phyloP scores from a whole-genome alignment of 1,140 invertebrate genomes.

The Drosophila ohnishii region DNA sequence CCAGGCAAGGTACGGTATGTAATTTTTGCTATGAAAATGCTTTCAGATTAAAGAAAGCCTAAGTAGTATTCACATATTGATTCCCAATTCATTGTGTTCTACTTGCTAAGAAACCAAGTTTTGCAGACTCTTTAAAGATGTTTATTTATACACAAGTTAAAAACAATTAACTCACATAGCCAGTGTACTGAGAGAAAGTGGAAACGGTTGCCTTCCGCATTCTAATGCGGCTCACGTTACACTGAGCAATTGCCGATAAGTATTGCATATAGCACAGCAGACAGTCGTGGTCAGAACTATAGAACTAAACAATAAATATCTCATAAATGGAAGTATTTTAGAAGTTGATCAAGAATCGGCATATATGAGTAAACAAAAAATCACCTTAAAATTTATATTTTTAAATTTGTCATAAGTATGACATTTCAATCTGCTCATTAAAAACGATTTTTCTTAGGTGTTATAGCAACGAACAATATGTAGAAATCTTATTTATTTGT shows the following conservation, averaged over 20 bases:
- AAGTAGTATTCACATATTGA: background rate
- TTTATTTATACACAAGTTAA: conserved; percentile 17
- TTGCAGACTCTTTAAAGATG: conserved; percentile 5
- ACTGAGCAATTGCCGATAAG: conserved; percentile 19
- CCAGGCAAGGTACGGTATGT: background rate
- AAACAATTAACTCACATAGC: conserved; percentile 38
- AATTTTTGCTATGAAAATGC: background rate
- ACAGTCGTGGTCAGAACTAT: conserved; percentile 11
- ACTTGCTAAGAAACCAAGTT: background rate
- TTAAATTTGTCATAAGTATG: background rate
- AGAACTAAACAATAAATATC: background rate
- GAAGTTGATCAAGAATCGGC: too few species aligned
- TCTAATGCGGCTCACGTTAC: conserved; percentile 45
- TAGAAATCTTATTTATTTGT: too few species aligned
- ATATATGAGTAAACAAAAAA: too few species aligned
- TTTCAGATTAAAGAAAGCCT: background rate
- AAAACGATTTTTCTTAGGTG: background rate
- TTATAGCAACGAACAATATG: background rate
- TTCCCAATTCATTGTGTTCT: conserved; percentile 1
- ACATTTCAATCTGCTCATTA: background rate
- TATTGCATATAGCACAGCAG: background rate
- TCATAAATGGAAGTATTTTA: background rate
- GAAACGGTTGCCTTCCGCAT: conserved; percentile 33
- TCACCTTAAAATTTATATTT: background rate
- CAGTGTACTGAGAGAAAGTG: conserved; percentile 37